Evolutionary conservation across 2,888 invertebrate species (phyloP), one percentile per base, ranked within the genome.

Genomic region (Apoda limacodes): DNA sequence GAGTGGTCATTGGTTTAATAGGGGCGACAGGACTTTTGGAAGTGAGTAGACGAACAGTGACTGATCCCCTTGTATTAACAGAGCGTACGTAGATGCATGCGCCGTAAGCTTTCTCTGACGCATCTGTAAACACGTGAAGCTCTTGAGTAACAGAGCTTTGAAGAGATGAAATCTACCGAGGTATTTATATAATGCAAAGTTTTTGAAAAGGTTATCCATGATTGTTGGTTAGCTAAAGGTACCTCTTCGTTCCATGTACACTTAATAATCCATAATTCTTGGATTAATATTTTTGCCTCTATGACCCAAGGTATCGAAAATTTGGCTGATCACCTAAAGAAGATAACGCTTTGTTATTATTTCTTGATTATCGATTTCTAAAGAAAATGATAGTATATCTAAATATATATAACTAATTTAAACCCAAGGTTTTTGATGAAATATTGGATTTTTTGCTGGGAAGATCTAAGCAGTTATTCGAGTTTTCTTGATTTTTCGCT

Each of bases 261-360:
- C 46, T 45, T 7, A 44, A 30, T 3, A 45, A 32, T 5, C 45
- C 17, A n/a, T n/a, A n/a, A n/a, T n/a, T n/a, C n/a, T n/a, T n/a
- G n/a, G n/a, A n/a, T n/a, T n/a, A n/a, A n/a, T n/a, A n/a, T n/a
- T n/a, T n/a, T n/a, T n/a, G n/a, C n/a, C n/a, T n/a, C n/a, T n/a
- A n/a, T n/a, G n/a, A 5, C 46, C 46, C 6, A 44, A 23, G 5
- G 46, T 44, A 28, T 49, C 44, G 30, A 43, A 48, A n/a, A 48
- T 28, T 20, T 49, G 43, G 15, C 38, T 32, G n/a, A n/a, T n/a
- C n/a, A n/a, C n/a, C n/a, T n/a, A n/a, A n/a, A n/a, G n/a, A n/a
- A n/a, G n/a, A n/a, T n/a, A n/a, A n/a, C n/a, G n/a, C n/a, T n/a
- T n/a, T n/a, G n/a, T n/a, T n/a, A n/a, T n/a, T n/a, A n/a, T n/a